Percentiles rank a stretch among this genome's conserved stretches.
These are phyloP conservation scores for Glaucidium brasilianum DNA, from an alignment of 2,113 vertebrate species.

Conservation along the genomic window DNA sequence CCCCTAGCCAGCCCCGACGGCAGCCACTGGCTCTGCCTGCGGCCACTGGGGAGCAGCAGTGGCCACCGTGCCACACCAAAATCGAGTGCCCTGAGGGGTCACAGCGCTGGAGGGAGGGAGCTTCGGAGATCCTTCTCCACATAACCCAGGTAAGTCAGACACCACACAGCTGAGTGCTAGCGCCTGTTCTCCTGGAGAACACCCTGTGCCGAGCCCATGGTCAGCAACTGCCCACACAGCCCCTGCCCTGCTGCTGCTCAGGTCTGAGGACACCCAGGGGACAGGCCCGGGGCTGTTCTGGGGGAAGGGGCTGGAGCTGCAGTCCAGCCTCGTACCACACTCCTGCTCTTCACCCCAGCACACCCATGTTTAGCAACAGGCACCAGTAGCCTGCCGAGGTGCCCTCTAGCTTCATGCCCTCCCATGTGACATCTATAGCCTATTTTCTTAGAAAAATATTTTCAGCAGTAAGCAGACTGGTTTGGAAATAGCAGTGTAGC, in stretches of 20 bases:
- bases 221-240: no score
- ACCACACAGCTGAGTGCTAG: neutral
- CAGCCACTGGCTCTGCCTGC: neutral
- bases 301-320: neutral
- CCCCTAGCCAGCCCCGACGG: neutral
- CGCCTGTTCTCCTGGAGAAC: neutral
- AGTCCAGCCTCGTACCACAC: rapidly evolving
- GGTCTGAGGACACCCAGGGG: no score
- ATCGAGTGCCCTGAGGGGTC: rapidly evolving
- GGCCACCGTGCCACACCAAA: rapidly evolving
- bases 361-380: rapidly evolving
- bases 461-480: neutral
- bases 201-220: rapidly evolving
- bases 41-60: neutral
- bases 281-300: no score
- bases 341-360: neutral
- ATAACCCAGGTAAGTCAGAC: neutral
- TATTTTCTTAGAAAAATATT: conserved; percentile 44
- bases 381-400: neutral
- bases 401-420: neutral
- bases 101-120: neutral
- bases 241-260: neutral
- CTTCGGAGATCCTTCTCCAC: neutral
- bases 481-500: conserved; percentile 51
- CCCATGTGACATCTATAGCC: conserved; percentile 27